A percentile compares a stretch with the other conserved stretches of the same genome.
Conservation (phyloP, 2,888 invertebrate genomes). For the Dasysyrphus tricinctus region DNA sequence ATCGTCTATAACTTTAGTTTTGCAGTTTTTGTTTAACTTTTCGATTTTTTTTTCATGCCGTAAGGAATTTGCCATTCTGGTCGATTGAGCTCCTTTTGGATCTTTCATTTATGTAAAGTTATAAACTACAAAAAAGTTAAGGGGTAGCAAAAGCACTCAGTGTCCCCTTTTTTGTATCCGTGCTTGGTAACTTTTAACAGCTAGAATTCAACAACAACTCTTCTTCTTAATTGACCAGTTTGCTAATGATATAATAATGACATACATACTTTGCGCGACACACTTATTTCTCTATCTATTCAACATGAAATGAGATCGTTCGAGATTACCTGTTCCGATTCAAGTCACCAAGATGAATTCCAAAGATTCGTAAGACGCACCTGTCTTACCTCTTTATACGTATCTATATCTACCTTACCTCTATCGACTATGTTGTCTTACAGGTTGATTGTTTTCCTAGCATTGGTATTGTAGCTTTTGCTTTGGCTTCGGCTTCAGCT, state of each 20-base stretch:
- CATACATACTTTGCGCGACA: conserved; percentile 41
- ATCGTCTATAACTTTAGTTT: too few relatives aligned
- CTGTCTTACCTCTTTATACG: not conserved
- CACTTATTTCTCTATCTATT: conserved; percentile 31
- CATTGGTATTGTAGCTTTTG: conserved; percentile 3
- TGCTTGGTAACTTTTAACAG: not conserved
- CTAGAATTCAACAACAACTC: conserved; percentile 20
- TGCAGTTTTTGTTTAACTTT: too few relatives aligned
- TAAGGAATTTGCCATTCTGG: too few relatives aligned
- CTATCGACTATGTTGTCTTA: conserved; percentile 9
- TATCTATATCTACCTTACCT: not conserved
- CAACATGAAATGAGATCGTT: conserved; percentile 31
- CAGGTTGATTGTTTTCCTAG: conserved; percentile 37
- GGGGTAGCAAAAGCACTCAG: not conserved
- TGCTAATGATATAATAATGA: conserved; percentile 48
- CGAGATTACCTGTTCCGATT: conserved; percentile 40
- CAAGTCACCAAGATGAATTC: conserved; percentile 37
- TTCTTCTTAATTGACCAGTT: conserved; percentile 39
- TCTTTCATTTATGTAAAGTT: too few relatives aligned
- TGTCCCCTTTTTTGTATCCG: not conserved
- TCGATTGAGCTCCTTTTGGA: too few relatives aligned
- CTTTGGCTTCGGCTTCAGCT: not conserved
- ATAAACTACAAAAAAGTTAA: too few relatives aligned
- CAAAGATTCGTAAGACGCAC: conserved; percentile 40
- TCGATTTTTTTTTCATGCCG: too few relatives aligned